Evolutionary conservation across 2,797 vertebrate species (phyloP), one percentile per base, ranked within the genome.

Genomic region (Lindbergichthys nudifrons): DNA sequence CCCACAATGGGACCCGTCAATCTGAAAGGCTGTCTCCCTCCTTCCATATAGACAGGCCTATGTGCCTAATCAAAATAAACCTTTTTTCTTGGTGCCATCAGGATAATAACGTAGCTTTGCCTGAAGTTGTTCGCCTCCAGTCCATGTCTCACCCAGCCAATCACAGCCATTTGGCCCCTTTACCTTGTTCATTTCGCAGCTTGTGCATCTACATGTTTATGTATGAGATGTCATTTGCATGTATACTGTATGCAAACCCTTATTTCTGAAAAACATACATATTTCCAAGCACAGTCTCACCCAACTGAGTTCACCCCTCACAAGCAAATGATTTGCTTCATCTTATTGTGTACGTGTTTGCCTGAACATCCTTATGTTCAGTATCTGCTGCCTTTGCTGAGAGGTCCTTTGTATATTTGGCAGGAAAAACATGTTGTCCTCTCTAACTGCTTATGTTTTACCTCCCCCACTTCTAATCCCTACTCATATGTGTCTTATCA

Each of bases 1-100:
- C 88, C 90, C 82, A 89, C 84, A 91, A 92, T 86, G 74, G 73
- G 74, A 58, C 15, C 84, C 85, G 90, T 89, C 90, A 89, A 58
- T 92, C 89, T 79, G 11, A 67, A 10, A 53, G 65, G 32, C 70
- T 50, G 63, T 70, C 42, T 73, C 36, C 60, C 74, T 70, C 64
- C 42, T 11, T 65, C 54, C 64, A 23, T 63, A 43, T 14, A 10
- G 45, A 43, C 48, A 18, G 41, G 54, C 59, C 36, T 71, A 21
- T 5, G 75, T 62, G 54, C 42, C 78, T 60, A 62, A 77, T 83
- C 81, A 76, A 80, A 69, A 65, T 23, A 2, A 71, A 61, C 50
- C 57, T 57, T 77, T 75, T 60, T 60, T 61, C 67, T 65, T 6
- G 13, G 32, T 47, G 75, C 69, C 65, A 32, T 52, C 39, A 26